phyloP scores from a whole-genome alignment of 2,797 vertebrate genomes.

The Nannoperca australis region DNA sequence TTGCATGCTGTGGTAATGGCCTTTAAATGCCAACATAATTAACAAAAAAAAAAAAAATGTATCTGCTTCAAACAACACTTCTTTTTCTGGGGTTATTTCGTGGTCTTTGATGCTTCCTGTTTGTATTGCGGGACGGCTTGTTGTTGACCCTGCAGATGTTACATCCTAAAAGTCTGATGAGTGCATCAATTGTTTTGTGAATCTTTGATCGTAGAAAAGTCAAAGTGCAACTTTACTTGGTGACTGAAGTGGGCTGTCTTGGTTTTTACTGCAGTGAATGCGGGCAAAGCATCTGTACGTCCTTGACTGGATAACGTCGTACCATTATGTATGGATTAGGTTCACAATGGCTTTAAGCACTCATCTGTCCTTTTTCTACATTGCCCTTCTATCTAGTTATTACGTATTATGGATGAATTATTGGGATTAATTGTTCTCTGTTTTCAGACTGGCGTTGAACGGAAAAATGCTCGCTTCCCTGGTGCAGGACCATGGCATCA shows the following conservation, averaged over 20 bases:
- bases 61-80: constrained; percentile 53
- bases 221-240: constrained; percentile 53
- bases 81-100: constrained; percentile 50
- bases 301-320: constrained; percentile 70
- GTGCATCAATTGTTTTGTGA: constrained; percentile 30
- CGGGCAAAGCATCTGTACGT: constrained; percentile 42
- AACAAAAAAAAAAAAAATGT: constrained; percentile 78
- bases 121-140: neutral
- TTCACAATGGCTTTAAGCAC: constrained; percentile 32
- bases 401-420: constrained; percentile 30
- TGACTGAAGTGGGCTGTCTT: constrained; percentile 33
- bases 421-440: constrained; percentile 1
- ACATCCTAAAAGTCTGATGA: constrained; percentile 23
- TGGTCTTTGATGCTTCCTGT: constrained; percentile 49
- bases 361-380: constrained; percentile 42
- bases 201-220: constrained; percentile 41
- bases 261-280: constrained; percentile 60
- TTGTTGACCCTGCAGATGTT: constrained; percentile 48
- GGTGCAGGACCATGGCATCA: constrained; percentile 8
- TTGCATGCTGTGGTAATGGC: constrained; percentile 80
- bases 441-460: constrained; percentile 17
- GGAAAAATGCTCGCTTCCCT: constrained; percentile 15
- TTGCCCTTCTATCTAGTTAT: constrained; percentile 11
- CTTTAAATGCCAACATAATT: constrained; percentile 80
- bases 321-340: neutral